A percentile compares a stretch with the other conserved stretches of the same genome.
These are phyloP conservation scores for Thalassophryne amazonica DNA, from an alignment of 2,797 vertebrate species.

Conservation along the genomic window DNA sequence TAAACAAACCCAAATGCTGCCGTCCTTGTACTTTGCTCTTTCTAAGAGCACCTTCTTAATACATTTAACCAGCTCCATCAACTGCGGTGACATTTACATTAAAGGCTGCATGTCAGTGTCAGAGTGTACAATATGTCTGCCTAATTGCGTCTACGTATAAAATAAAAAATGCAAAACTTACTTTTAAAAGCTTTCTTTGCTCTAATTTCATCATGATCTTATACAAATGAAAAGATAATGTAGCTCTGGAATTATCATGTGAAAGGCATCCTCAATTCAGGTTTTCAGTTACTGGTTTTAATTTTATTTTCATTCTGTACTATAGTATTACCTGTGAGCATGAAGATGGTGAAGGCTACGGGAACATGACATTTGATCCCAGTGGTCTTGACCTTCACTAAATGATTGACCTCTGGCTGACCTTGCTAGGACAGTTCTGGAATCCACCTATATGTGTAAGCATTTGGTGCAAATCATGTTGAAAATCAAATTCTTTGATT, in stretches of 20 bases:
- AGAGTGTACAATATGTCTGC: no score
- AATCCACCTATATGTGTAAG: no score
- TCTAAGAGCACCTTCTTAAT: constrained; percentile 23
- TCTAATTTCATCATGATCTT: not conserved
- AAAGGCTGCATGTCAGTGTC: constrained; percentile 3
- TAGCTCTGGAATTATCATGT: not conserved
- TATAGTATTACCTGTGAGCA: no score
- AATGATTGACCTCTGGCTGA: no score
- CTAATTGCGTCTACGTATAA: not conserved
- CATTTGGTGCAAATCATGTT: no score
- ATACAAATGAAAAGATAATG: not conserved
- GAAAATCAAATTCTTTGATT: no score
- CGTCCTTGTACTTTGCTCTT: constrained; percentile 32
- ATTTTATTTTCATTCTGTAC: no score
- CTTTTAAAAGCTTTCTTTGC: not conserved
- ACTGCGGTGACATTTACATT: not conserved
- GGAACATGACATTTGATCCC: no score
- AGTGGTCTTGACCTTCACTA: no score
- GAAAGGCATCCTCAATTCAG: not conserved
- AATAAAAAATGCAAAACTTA: not conserved
- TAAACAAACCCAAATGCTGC: not conserved
- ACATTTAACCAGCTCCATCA: constrained; percentile 11
- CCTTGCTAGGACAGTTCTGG: no score
- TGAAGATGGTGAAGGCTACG: no score
- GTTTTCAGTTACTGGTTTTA: constrained; percentile 1